phyloP scores from a whole-genome alignment of 2,888 invertebrate species.

The Lordiphosa fenestrarum region DNA sequence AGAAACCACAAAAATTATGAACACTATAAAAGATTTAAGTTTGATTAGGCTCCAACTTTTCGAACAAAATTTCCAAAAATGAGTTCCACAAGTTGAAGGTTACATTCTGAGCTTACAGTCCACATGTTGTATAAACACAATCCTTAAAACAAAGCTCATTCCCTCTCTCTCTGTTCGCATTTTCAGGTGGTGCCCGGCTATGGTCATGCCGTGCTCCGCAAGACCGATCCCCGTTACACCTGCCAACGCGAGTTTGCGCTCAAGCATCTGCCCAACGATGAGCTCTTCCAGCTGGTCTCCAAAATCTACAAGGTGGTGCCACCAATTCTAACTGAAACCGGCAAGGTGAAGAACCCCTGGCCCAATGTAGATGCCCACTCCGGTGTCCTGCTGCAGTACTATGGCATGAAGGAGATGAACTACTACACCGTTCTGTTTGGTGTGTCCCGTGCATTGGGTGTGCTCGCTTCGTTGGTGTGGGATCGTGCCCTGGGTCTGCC shows the following conservation, averaged over 20 bases:
- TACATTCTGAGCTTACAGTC: background rate
- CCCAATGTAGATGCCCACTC: conserved; percentile 96
- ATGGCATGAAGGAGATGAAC: conserved; percentile 93
- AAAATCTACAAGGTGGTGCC: conserved; percentile 92
- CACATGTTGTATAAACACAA: too few relatives aligned
- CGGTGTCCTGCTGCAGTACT: conserved; percentile 90
- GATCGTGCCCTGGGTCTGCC: conserved; percentile 91
- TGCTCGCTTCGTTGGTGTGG: conserved; percentile 90
- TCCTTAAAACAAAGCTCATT: too few relatives aligned
- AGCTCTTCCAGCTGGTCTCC: conserved; percentile 89
- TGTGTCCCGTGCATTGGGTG: conserved; percentile 92
- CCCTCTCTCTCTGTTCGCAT: background rate
- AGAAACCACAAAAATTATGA: too few relatives aligned
- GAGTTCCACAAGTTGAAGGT: background rate
- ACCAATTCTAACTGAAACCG: conserved; percentile 89
- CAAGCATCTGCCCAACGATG: conserved; percentile 91
- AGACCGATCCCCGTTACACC: conserved; percentile 90
- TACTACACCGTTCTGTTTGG: conserved; percentile 95
- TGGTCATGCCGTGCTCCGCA: conserved; percentile 93
- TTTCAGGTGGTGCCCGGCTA: conserved; percentile 90
- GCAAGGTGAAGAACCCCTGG: conserved; percentile 96
- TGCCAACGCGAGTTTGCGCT: conserved; percentile 93
- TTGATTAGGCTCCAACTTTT: too few relatives aligned
- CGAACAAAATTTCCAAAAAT: too few relatives aligned
- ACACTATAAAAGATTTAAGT: too few relatives aligned